Conservation (phyloP, 2,888 invertebrate species). For the Drosophila neotestacea region DNA sequence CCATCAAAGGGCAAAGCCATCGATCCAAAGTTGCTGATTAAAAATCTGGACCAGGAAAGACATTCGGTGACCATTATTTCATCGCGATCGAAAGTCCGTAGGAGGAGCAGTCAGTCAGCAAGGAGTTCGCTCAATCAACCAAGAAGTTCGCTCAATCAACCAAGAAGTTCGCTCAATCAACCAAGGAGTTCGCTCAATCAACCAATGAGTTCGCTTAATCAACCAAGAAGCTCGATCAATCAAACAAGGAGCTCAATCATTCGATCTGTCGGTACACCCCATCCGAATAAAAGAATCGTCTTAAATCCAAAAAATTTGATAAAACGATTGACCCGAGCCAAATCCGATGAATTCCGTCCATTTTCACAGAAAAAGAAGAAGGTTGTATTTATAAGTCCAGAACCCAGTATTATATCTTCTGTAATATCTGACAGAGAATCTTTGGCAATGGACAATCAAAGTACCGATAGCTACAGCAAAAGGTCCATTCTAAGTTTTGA, state of each 20-base stretch:
- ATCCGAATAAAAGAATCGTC: slow-evolving; percentile 18
- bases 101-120: background rate
- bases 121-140: background rate
- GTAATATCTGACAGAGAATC: background rate
- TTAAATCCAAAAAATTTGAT: slow-evolving; percentile 6
- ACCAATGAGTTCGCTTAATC: too few relatives aligned
- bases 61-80: background rate
- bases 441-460: too few relatives aligned
- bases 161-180: too few relatives aligned
- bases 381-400: slow-evolving; percentile 12
- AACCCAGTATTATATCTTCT: background rate
- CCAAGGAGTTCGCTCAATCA: too few relatives aligned
- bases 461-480: background rate
- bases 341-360: background rate
- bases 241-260: too few relatives aligned
- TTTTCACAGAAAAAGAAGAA: background rate
- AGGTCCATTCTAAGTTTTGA: slow-evolving; percentile 22
- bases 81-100: background rate
- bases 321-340: background rate
- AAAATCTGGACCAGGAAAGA: background rate
- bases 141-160: too few relatives aligned
- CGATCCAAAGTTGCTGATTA: slow-evolving; percentile 5
- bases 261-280: slow-evolving; percentile 30
- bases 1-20: slow-evolving; percentile 4
- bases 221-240: background rate